phyloP scores from a whole-genome alignment of 2,113 vertebrate genomes.

The Percopsis transmontana region DNA sequence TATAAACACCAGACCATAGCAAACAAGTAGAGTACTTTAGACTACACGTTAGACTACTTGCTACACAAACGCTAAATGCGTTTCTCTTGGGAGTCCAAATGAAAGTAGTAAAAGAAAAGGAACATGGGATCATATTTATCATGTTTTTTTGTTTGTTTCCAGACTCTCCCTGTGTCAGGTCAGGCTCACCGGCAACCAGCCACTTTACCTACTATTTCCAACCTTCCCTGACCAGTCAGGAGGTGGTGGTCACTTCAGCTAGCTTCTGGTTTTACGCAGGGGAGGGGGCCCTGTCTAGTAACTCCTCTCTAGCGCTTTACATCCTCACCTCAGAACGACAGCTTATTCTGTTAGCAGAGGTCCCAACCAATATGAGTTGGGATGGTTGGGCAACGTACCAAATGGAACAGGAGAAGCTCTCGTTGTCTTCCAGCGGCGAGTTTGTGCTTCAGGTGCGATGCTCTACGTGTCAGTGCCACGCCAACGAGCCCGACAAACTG shows the following conservation, averaged over 20 bases:
- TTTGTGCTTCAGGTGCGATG: slow-evolving; percentile 85
- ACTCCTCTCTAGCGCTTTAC: slow-evolving; percentile 48
- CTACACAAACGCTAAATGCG: too few species aligned
- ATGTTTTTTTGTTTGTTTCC: slow-evolving; percentile 2
- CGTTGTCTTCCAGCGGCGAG: slow-evolving; percentile 60
- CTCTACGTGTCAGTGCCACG: slow-evolving; percentile 74
- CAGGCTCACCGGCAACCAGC: slow-evolving; percentile 31
- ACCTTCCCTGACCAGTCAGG: slow-evolving; percentile 75
- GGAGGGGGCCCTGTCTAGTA: background rate
- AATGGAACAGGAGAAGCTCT: slow-evolving; percentile 55
- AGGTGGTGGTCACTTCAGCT: slow-evolving; percentile 77
- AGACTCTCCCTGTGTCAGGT: slow-evolving; percentile 70
- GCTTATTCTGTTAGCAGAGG: slow-evolving; percentile 43
- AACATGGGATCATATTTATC: background rate
- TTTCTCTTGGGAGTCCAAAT: too few species aligned
- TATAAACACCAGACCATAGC: too few species aligned
- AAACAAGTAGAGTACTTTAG: too few species aligned
- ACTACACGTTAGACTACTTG: too few species aligned
- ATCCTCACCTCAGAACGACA: slow-evolving; percentile 52
- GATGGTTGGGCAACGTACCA: slow-evolving; percentile 83
- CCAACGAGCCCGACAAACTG: slow-evolving; percentile 69
- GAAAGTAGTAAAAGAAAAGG: background rate
- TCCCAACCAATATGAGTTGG: slow-evolving; percentile 4
- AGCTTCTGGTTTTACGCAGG: slow-evolving; percentile 89
- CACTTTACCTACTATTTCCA: slow-evolving; percentile 86